phyloP scores from a whole-genome alignment of 2,888 invertebrate species.

The Lepas anatifera region DNA sequence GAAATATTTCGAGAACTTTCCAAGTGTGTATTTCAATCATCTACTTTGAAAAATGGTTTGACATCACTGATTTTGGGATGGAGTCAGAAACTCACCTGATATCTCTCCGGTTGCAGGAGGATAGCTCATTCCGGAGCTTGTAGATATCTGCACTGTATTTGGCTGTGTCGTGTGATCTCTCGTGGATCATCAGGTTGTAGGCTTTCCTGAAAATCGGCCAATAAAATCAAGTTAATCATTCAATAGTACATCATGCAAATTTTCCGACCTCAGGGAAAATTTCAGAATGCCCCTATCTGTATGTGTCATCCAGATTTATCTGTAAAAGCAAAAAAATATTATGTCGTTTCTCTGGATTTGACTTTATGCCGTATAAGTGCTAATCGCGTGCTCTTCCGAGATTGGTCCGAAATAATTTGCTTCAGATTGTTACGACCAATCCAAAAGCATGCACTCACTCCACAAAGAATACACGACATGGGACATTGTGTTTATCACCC shows the following conservation, averaged over 20 bases:
- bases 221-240: neutral
- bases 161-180: conserved; percentile 1
- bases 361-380: neutral
- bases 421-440: neutral
- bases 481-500: neutral
- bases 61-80: too few species aligned
- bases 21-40: too few species aligned
- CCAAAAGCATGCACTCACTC: neutral
- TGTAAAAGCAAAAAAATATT: neutral
- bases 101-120: neutral
- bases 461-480: neutral
- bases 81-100: neutral
- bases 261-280: neutral
- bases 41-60: too few species aligned
- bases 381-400: too few species aligned
- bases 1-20: too few species aligned
- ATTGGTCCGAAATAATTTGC: too few species aligned
- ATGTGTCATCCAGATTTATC: neutral
- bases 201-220: neutral
- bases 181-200: conserved; percentile 8
- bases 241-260: neutral
- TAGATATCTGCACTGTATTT: conserved; percentile 1
- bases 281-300: neutral
- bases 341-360: neutral
- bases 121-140: neutral